These are phyloP conservation scores for Craterocephalus amniculus DNA, from an alignment of 2,797 vertebrate genomes.

Conservation along the genomic window DNA sequence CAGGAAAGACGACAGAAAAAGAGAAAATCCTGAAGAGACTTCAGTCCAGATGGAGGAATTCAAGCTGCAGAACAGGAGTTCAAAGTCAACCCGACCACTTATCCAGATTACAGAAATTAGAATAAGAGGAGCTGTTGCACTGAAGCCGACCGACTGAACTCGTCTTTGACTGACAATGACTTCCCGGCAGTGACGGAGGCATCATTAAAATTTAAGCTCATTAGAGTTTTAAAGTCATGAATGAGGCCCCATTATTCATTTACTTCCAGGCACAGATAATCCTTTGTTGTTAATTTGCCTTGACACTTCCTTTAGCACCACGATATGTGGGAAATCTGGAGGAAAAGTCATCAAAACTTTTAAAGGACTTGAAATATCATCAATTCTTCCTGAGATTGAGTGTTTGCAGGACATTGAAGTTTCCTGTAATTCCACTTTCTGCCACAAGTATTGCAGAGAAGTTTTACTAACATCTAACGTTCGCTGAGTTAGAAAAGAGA, in stretches of 20 bases:
- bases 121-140: conserved; percentile 24
- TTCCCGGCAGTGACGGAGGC: conserved; percentile 9
- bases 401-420: too few species aligned
- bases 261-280: conserved; percentile 8
- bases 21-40: conserved; percentile 6
- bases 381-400: neutral
- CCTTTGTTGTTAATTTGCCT: conserved; percentile 7
- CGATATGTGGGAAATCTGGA: neutral
- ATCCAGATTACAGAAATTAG: conserved; percentile 45
- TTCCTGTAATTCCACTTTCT: too few species aligned
- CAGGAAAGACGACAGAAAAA: conserved; percentile 26
- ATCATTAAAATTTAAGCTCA: conserved; percentile 13
- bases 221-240: conserved; percentile 9
- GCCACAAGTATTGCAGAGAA: too few species aligned
- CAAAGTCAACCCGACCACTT: conserved; percentile 38
- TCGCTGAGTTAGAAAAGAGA: too few species aligned
- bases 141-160: neutral
- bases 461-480: too few species aligned
- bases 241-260: neutral
- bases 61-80: conserved; percentile 32
- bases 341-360: neutral
- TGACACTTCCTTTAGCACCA: neutral
- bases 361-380: neutral
- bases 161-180: conserved; percentile 5
- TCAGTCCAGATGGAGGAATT: conserved; percentile 20